A percentile compares a stretch with the other conserved stretches of the same genome.
phyloP scores from a whole-genome alignment of 2,888 invertebrate genomes.

The Euproctis similis region DNA sequence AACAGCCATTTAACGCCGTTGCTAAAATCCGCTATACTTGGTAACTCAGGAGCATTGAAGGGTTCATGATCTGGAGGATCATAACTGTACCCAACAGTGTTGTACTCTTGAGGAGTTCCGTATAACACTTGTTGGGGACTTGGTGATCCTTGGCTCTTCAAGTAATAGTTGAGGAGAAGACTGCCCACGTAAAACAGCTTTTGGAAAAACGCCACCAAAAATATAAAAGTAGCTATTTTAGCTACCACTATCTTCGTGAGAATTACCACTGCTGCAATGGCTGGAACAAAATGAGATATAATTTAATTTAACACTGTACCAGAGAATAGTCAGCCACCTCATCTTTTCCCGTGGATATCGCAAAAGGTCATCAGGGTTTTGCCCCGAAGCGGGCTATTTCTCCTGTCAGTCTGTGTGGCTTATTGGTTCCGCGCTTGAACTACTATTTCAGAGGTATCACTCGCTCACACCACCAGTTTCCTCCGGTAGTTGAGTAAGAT shows the following conservation, averaged over 20 bases:
- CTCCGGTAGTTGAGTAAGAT: too few relatives aligned
- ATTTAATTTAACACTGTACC: too few relatives aligned
- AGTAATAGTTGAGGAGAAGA: conserved; percentile 46
- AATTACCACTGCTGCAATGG: conserved; percentile 45
- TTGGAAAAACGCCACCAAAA: conserved; percentile 59
- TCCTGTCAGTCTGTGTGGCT: too few relatives aligned
- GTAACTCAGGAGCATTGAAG: conserved; percentile 30
- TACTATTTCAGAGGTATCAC: too few relatives aligned
- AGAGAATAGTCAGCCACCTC: too few relatives aligned
- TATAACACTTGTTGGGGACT: conserved; percentile 34
- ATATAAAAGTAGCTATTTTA: conserved; percentile 51
- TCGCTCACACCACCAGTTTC: too few relatives aligned
- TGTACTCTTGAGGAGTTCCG: conserved; percentile 53
- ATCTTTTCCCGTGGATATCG: too few relatives aligned
- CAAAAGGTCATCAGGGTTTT: not conserved
- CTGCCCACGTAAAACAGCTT: conserved; percentile 55
- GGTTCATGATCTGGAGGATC: conserved; percentile 49
- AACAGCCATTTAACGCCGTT: conserved; percentile 47
- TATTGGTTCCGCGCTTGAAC: too few relatives aligned
- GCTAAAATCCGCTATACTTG: conserved; percentile 41
- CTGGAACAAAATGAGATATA: conserved; percentile 32
- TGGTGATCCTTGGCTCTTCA: conserved; percentile 35
- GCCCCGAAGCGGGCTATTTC: too few relatives aligned
- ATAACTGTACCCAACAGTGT: conserved; percentile 63
- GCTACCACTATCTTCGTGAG: conserved; percentile 54